These are phyloP conservation scores for Perognathus longimembris DNA, from an alignment of 2,113 vertebrate genomes.

Conservation along the genomic window DNA sequence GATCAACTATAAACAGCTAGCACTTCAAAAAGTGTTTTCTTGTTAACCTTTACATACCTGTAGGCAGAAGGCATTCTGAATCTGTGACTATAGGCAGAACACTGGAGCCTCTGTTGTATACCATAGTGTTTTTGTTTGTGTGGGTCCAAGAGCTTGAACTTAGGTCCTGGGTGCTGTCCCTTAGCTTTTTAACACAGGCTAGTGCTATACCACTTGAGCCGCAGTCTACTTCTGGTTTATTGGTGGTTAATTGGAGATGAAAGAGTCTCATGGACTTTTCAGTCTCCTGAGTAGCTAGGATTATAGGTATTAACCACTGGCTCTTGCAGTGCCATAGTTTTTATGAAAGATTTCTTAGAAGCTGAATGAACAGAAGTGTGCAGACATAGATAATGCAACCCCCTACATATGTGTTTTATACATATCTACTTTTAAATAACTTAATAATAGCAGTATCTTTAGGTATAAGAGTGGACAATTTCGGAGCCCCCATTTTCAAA, in stretches of 20 bases:
- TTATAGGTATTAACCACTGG: too few relatives aligned
- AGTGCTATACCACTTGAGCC: too few relatives aligned
- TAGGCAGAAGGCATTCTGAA: not conserved
- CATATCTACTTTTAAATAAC: constrained; percentile 35
- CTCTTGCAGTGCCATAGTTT: not conserved
- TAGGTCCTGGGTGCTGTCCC: too few relatives aligned
- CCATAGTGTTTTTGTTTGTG: too few relatives aligned
- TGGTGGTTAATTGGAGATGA: too few relatives aligned
- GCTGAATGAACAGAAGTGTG: not conserved
- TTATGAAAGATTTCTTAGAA: not conserved
- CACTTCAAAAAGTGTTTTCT: not conserved
- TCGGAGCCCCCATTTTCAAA: not conserved
- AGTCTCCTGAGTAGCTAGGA: too few relatives aligned
- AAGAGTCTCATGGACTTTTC: too few relatives aligned
- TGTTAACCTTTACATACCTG: not conserved
- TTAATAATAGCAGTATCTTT: not conserved
- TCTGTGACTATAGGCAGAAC: not conserved
- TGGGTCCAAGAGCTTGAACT: too few relatives aligned
- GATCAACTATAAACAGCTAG: not conserved
- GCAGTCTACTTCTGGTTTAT: too few relatives aligned
- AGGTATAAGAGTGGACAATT: not conserved
- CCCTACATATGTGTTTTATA: not conserved
- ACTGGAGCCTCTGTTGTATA: not conserved
- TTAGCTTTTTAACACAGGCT: too few relatives aligned
- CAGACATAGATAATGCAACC: not conserved